These are phyloP conservation scores for Egretta garzetta DNA, from an alignment of 2,113 vertebrate species.

Conservation along the genomic window DNA sequence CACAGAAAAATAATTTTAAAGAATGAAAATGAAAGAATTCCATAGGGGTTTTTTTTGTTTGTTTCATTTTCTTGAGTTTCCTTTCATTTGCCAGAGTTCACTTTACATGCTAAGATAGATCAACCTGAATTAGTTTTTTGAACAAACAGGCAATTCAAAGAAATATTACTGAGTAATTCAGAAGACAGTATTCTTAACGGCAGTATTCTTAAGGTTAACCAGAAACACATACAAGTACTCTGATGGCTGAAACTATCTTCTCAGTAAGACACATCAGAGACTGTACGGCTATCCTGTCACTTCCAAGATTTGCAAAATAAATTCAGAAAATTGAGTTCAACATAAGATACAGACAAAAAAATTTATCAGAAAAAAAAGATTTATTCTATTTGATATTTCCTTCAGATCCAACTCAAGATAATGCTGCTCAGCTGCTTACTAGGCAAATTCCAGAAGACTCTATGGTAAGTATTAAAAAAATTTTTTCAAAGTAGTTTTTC, in stretches of 20 bases:
- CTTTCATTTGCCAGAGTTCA: not conserved
- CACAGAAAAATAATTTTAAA: not conserved
- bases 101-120: not conserved
- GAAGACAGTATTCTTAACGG: not conserved
- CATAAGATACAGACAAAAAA: not conserved
- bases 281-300: not conserved
- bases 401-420: not conserved
- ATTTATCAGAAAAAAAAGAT: not conserved
- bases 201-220: not conserved
- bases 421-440: not conserved
- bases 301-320: not conserved
- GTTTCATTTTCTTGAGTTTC: not conserved
- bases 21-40: not conserved
- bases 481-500: not conserved
- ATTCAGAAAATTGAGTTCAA: not conserved
- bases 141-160: not conserved
- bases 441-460: not conserved
- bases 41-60: not conserved
- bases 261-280: not conserved
- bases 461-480: not conserved
- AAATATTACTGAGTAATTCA: not conserved
- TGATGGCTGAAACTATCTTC: not conserved
- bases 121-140: not conserved
- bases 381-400: not conserved
- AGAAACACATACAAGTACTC: not conserved